A percentile compares a stretch with the other conserved stretches of the same genome.
phyloP scores from a whole-genome alignment of 92 coral and sea anemone genomes.

The Chrysogorgia sp. region DNA sequence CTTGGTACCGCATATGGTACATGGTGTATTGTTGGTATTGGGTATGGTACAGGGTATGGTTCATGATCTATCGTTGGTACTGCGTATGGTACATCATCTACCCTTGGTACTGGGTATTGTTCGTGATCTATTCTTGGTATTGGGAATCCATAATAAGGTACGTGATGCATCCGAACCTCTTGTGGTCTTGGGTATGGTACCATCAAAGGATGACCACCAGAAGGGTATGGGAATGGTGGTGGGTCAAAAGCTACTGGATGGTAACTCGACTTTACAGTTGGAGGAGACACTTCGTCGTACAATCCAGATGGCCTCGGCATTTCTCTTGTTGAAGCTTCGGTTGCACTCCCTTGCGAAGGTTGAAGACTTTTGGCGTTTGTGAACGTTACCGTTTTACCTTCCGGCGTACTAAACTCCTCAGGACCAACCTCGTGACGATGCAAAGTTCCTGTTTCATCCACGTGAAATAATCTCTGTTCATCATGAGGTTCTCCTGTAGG shows the following conservation, averaged over 20 bases:
- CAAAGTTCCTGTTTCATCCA: constrained; percentile 40
- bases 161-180: constrained; percentile 23
- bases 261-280: not conserved
- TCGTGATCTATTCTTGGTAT: constrained; percentile 8
- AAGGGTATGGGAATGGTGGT: not conserved
- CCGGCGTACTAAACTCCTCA: constrained; percentile 34
- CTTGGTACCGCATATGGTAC: not conserved
- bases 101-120: not conserved
- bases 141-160: constrained; percentile 46
- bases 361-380: constrained; percentile 12
- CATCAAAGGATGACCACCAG: not conserved
- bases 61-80: constrained; percentile 42
- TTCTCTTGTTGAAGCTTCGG: constrained; percentile 24
- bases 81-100: constrained; percentile 24
- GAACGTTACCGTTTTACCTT: constrained; percentile 28
- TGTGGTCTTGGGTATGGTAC: not conserved
- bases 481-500: constrained; percentile 9
- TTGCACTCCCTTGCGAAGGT: not conserved
- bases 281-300: not conserved
- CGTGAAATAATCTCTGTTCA: constrained; percentile 32
- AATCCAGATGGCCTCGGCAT: not conserved
- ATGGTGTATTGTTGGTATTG: constrained; percentile 18
- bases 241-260: not conserved
- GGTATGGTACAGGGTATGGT: constrained; percentile 52
- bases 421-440: constrained; percentile 47